Base-by-base conservation (phyloP, 2,797 vertebrate species). In the Aeoliscus strigatus region DNA sequence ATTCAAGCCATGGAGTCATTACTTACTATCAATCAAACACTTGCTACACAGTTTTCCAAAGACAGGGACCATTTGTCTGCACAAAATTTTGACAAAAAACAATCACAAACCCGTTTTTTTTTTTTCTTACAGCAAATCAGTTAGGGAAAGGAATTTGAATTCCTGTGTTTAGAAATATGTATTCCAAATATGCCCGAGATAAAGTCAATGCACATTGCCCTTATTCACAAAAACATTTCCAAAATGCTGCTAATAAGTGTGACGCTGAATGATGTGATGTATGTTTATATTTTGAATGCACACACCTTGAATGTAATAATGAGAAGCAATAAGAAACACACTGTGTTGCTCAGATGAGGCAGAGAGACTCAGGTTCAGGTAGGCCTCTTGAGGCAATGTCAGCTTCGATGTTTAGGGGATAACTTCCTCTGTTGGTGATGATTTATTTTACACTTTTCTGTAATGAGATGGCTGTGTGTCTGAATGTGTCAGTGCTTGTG, bases 381-480 rank as follows among this genome's bases (percentile, higher is more conserved):
- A 51, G 47, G 47, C 39, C 70, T 14, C 28, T 46, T 52, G 60
- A 69, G 66, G 51, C 48, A 48, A 37, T 59, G 27, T 61, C 51
- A 69, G 67, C 49, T 38, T 23, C 54, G 54, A 72, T 39, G 39
- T 80, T 77, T 80, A 80, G 75, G 45, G 79, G 77, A 79, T 52
- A 65, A 74, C 61, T 67, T 85, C 76, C 80, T 80, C 73, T 77
- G 70, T 74, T 50, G 51, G 46, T 51, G 47, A 56, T 47, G 57
- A 34, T 62, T 68, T 56, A 55, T 64, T 70, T 73, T 75, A 76
- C 79, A 84, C 72, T 70, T 83, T 70, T 60, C 53, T 85, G 79
- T 75, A 77, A 79, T 38, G 57, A 69, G 58, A 67, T 25, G 62
- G 48, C 63, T 65, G 58, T 70, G 26, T 4, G 38, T 73, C 31